Evolutionary conservation across 2,113 vertebrate genomes (phyloP).

Genomic region (Cercocebus atys): DNA sequence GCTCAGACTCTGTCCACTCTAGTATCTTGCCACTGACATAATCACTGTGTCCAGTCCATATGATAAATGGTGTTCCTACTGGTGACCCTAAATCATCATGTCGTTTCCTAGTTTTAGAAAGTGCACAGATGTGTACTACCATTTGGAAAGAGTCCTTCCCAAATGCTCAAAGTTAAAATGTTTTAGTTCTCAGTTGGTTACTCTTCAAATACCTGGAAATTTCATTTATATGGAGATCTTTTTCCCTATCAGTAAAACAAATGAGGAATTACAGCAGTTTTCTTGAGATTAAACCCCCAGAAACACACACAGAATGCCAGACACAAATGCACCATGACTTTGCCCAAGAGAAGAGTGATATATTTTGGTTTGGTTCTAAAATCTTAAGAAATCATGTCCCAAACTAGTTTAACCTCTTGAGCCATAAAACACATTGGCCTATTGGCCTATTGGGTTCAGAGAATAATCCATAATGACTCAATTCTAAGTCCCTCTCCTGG

Average conservation of each 20-base stretch:
- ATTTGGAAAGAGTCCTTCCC: background rate
- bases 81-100: background rate
- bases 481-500: background rate
- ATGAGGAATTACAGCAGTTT: background rate
- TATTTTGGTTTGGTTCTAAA: background rate
- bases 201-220: background rate
- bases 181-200: background rate
- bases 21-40: no score
- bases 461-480: background rate
- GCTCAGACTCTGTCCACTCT: no score
- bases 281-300: background rate
- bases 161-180: background rate
- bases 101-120: background rate
- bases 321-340: no score
- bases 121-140: rapidly evolving
- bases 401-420: background rate
- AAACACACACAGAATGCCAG: background rate
- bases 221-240: background rate
- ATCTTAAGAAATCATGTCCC: background rate
- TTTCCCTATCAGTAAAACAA: background rate
- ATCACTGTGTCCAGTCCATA: no score
- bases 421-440: background rate
- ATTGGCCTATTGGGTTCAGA: background rate
- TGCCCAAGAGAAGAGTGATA: background rate
- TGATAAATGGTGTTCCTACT: no score